phyloP scores from a whole-genome alignment of 1,140 invertebrate genomes.

The Aphis gossypii region DNA sequence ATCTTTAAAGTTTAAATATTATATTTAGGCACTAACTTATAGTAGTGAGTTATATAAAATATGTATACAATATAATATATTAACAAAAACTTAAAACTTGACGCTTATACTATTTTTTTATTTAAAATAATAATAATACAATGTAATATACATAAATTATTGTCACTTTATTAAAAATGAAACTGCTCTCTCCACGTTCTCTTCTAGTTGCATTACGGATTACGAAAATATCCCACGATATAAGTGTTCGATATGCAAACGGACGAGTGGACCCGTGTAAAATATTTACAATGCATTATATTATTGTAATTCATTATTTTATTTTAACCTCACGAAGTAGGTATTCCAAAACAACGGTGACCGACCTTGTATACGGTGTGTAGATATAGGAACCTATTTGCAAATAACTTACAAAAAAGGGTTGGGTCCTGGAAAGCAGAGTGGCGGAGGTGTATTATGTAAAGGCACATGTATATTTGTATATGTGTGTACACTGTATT shows the following conservation, averaged over 20 bases:
- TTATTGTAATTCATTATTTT: not conserved
- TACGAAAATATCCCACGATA: no score
- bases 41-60: no score
- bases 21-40: no score
- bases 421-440: not conserved
- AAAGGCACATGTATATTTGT: not conserved
- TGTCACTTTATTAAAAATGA: not conserved
- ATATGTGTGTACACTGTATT: not conserved
- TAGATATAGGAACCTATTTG: not conserved
- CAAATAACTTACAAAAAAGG: slow-evolving; percentile 4
- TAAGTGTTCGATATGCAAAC: not conserved
- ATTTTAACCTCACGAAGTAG: not conserved
- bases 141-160: not conserved
- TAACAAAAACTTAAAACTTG: no score
- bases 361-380: not conserved
- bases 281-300: not conserved
- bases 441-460: not conserved
- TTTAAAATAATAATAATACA: not conserved
- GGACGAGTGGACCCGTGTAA: not conserved
- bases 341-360: not conserved
- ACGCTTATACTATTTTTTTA: not conserved
- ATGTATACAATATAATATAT: no score
- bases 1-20: no score
- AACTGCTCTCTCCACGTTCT: no score
- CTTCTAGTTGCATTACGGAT: no score